Percentiles rank a stretch among this genome's conserved stretches.
Evolutionary conservation across 2,888 invertebrate genomes (phyloP).

Genomic region (Acleris sparsana): DNA sequence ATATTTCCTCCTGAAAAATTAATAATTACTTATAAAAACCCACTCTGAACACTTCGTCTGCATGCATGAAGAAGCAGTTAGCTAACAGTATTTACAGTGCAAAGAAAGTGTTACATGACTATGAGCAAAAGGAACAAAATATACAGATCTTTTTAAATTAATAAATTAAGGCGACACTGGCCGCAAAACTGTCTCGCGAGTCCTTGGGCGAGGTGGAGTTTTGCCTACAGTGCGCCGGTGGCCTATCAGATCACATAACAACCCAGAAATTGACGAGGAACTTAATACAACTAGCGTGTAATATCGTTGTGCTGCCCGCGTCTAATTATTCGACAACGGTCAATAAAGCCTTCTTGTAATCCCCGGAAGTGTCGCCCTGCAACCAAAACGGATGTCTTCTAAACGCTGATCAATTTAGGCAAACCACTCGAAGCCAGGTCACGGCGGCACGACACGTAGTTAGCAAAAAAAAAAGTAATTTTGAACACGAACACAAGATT

Average conservation of each 20-base stretch:
- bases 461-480: constrained; percentile 40
- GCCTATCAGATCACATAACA: constrained; percentile 47
- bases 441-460: constrained; percentile 36
- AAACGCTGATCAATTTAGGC: constrained; percentile 46
- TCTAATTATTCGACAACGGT: constrained; percentile 88
- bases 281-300: constrained; percentile 67
- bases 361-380: constrained; percentile 96
- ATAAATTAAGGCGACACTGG: constrained; percentile 57
- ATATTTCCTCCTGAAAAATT: constrained; percentile 87
- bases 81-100: constrained; percentile 63
- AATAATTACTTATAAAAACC: constrained; percentile 70
- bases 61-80: constrained; percentile 73
- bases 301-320: constrained; percentile 55
- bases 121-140: constrained; percentile 72
- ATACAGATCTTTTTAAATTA: constrained; percentile 76
- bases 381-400: constrained; percentile 80
- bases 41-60: constrained; percentile 47
- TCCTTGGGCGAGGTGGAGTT: constrained; percentile 8
- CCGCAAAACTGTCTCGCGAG: constrained; percentile 43
- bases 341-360: constrained; percentile 95
- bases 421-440: constrained; percentile 32
- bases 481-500: constrained; percentile 37
- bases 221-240: constrained; percentile 15
- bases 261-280: constrained; percentile 74
- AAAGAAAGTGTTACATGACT: constrained; percentile 65